phyloP scores from a whole-genome alignment of 2,113 vertebrate genomes.

The Martes martes region DNA sequence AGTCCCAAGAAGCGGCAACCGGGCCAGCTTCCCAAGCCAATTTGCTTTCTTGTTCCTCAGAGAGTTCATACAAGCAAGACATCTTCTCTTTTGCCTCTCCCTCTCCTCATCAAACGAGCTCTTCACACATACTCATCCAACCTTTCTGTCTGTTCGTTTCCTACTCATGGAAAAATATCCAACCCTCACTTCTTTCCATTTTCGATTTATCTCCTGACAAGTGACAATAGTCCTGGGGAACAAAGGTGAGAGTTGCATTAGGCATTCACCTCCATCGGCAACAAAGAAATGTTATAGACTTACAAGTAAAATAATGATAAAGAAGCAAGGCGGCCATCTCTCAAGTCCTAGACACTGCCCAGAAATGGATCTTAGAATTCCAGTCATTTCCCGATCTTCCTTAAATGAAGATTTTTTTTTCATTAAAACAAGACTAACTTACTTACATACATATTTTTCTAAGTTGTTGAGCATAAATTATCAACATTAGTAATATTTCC shows the following conservation, averaged over 20 bases:
- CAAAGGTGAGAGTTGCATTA: background rate
- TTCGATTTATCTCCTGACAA: background rate
- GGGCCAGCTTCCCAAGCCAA: background rate
- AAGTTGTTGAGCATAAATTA: background rate
- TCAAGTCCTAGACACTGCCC: background rate
- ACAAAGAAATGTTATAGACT: background rate
- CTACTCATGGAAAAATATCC: background rate
- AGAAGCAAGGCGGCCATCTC: background rate
- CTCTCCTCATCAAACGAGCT: background rate
- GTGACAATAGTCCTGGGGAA: background rate
- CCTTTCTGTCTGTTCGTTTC: background rate
- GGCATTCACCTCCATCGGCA: background rate
- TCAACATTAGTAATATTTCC: background rate
- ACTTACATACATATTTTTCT: background rate
- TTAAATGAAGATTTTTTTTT: background rate
- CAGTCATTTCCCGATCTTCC: background rate
- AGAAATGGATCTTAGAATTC: background rate
- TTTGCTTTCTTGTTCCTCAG: background rate
- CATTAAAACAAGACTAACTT: background rate
- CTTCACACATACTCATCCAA: background rate
- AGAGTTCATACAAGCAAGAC: background rate
- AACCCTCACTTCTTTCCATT: background rate
- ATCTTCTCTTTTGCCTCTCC: background rate
- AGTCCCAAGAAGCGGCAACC: rapidly evolving
- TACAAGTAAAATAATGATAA: background rate